These are phyloP conservation scores for Dryobotodes eremita DNA, from an alignment of 2,888 invertebrate genomes.

Conservation along the genomic window DNA sequence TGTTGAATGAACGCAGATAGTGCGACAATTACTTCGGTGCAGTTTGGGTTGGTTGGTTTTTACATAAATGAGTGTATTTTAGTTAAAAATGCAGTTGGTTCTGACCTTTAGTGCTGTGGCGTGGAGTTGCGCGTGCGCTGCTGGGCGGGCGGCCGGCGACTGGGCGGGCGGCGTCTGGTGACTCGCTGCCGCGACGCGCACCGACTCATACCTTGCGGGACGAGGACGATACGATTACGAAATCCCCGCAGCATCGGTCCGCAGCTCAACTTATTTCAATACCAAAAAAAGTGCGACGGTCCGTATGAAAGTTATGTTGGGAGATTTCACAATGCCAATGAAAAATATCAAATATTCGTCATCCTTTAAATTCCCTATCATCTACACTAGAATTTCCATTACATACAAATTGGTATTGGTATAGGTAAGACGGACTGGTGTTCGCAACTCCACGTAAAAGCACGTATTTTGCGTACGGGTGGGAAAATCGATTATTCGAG, in stretches of 20 bases:
- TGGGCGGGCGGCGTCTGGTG: conserved; percentile 87
- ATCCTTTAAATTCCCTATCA: too few relatives aligned
- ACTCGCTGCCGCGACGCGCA: conserved; percentile 60
- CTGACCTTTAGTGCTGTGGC: conserved; percentile 77
- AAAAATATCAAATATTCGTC: too few relatives aligned
- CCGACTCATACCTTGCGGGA: conserved; percentile 59
- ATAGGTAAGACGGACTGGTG: too few relatives aligned
- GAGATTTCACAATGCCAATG: neutral
- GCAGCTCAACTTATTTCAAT: neutral
- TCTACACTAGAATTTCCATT: too few relatives aligned
- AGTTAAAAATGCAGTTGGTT: conserved; percentile 66
- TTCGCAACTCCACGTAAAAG: too few relatives aligned
- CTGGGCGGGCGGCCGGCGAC: conserved; percentile 88
- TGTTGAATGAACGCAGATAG: conserved; percentile 31
- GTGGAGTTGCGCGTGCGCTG: conserved; percentile 79
- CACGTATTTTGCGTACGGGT: too few relatives aligned
- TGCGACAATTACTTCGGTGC: conserved; percentile 2
- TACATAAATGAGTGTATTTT: conserved; percentile 57
- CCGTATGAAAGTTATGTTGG: too few relatives aligned
- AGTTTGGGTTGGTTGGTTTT: conserved; percentile 13
- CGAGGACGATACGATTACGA: conserved; percentile 66
- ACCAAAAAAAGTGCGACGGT: neutral
- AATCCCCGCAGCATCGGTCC: neutral
- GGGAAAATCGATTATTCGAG: too few relatives aligned
- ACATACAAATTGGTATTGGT: too few relatives aligned